These are phyloP conservation scores for Hirtodrosophila cameraria DNA, from an alignment of 2,888 invertebrate genomes.

Conservation along the genomic window DNA sequence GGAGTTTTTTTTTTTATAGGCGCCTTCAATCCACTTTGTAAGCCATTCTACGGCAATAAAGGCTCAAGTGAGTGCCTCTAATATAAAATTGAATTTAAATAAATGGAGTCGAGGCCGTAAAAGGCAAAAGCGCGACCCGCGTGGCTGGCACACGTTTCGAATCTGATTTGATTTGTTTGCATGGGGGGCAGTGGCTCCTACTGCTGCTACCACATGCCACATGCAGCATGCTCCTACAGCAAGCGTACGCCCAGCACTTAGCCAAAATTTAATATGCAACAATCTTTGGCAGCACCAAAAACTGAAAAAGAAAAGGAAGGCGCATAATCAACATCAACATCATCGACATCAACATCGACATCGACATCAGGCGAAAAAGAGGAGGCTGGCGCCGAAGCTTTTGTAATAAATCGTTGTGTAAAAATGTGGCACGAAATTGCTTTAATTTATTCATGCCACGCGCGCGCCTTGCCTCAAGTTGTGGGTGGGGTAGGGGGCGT, in stretches of 20 bases:
- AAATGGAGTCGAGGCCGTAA: slow-evolving; percentile 72
- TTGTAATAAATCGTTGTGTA: slow-evolving; percentile 59
- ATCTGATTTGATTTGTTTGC: slow-evolving; percentile 74
- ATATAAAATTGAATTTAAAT: slow-evolving; percentile 80
- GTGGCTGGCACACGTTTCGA: slow-evolving; percentile 55
- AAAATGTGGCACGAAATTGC: slow-evolving; percentile 61
- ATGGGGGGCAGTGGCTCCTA: slow-evolving; percentile 1
- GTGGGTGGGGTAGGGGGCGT: not conserved
- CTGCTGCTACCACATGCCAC: no score
- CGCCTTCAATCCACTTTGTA: slow-evolving; percentile 72
- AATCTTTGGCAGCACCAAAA: slow-evolving; percentile 67
- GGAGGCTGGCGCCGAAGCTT: not conserved
- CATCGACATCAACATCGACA: slow-evolving; percentile 23
- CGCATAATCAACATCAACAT: slow-evolving; percentile 57
- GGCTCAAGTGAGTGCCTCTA: slow-evolving; percentile 70
- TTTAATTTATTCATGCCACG: slow-evolving; percentile 77
- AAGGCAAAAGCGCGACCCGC: slow-evolving; percentile 44
- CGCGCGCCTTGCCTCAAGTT: slow-evolving; percentile 52
- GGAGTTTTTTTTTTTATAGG: slow-evolving; percentile 54
- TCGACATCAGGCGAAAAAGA: slow-evolving; percentile 1
- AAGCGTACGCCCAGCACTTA: slow-evolving; percentile 67
- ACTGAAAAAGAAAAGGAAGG: slow-evolving; percentile 37
- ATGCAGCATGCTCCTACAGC: not conserved
- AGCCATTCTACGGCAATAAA: slow-evolving; percentile 71
- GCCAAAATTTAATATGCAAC: slow-evolving; percentile 75